Evolutionary conservation across 2,888 invertebrate genomes (phyloP).

Genomic region (Drosophila kanekoi): DNA sequence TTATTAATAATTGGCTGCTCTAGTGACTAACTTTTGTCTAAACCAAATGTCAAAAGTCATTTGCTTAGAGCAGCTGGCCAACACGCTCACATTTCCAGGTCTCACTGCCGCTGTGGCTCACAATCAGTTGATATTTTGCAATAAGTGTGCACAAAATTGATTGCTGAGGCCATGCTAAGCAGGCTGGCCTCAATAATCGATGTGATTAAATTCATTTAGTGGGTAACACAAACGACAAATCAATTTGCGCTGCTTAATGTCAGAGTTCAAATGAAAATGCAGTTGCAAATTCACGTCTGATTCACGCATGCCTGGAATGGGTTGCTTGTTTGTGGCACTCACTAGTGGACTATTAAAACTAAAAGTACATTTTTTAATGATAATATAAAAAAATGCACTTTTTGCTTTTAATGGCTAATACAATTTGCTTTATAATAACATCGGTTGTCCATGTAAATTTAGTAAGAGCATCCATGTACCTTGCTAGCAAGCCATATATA

Average conservation of each 20-base stretch:
- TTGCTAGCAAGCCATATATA: slow-evolving; percentile 54
- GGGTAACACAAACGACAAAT: slow-evolving; percentile 30
- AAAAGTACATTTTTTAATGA: slow-evolving; percentile 32
- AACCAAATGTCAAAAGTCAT: slow-evolving; percentile 1
- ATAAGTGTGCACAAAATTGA: slow-evolving; percentile 52
- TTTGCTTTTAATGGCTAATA: slow-evolving; percentile 24
- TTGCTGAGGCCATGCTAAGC: slow-evolving; percentile 26
- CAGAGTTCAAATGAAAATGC: slow-evolving; percentile 9
- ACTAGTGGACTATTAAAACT: slow-evolving; percentile 21
- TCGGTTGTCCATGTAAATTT: slow-evolving; percentile 64
- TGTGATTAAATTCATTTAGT: slow-evolving; percentile 35
- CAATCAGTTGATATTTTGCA: slow-evolving; percentile 62
- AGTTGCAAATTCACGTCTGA: background rate
- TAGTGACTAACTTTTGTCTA: slow-evolving; percentile 30
- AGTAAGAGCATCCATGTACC: slow-evolving; percentile 67
- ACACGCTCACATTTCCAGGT: slow-evolving; percentile 11
- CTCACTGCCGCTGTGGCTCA: slow-evolving; percentile 28
- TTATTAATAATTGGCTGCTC: slow-evolving; percentile 10
- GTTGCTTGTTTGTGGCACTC: slow-evolving; percentile 40
- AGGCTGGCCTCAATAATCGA: slow-evolving; percentile 30
- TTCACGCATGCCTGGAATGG: slow-evolving; percentile 19
- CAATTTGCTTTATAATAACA: slow-evolving; percentile 46
- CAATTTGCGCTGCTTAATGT: background rate
- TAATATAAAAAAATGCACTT: slow-evolving; percentile 10
- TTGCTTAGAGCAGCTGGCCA: slow-evolving; percentile 31